phyloP scores from a whole-genome alignment of 2,888 invertebrate species.

The Hetaerina titia region DNA sequence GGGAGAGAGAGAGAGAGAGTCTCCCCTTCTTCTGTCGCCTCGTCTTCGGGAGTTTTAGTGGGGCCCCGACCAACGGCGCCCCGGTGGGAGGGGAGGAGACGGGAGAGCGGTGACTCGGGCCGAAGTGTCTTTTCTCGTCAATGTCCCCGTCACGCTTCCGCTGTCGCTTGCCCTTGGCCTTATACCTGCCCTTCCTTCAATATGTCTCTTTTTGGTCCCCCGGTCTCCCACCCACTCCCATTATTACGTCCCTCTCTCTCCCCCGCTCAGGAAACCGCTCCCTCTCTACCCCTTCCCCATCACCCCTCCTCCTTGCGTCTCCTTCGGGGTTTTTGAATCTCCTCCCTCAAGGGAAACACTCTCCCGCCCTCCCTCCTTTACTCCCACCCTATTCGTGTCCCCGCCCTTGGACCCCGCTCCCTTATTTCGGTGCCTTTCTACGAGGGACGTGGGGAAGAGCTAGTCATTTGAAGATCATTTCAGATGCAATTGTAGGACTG shows the following conservation, averaged over 20 bases:
- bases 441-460: no score
- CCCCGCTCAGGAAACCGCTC: background rate
- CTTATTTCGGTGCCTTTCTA: no score
- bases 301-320: background rate
- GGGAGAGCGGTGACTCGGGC: background rate
- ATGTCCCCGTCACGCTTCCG: background rate
- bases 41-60: background rate
- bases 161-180: background rate
- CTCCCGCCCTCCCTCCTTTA: no score
- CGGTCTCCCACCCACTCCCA: background rate
- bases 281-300: background rate
- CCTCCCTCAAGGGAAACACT: background rate
- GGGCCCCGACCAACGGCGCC: no score
- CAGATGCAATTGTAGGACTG: no score
- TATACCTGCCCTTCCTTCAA: background rate
- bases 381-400: no score
- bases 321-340: background rate
- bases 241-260: background rate
- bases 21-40: background rate
- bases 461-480: no score
- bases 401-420: no score
- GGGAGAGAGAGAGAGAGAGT: background rate
- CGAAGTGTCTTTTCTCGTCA: background rate
- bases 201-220: background rate
- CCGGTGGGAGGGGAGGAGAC: no score